Base-by-base conservation (phyloP, 1,140 invertebrate genomes). In the Probaryconus sp. region DNA sequence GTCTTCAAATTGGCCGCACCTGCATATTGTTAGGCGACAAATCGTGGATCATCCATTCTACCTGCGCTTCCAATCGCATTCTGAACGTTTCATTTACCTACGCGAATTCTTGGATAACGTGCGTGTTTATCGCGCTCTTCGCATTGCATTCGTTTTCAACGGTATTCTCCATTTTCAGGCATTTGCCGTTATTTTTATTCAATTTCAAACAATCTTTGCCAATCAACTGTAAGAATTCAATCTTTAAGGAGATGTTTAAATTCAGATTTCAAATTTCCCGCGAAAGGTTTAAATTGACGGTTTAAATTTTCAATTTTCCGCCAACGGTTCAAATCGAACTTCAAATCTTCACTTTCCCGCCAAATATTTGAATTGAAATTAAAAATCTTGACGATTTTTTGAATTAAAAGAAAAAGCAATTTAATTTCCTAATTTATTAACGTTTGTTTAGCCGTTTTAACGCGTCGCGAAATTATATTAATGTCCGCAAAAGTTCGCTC, bases 21-120 rank as follows among this genome's bases (percentile, higher is more conserved):
- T 69, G 47, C 40, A 69, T 47, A 69, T 61, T 69, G 65, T 69
- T 69, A 24, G 33, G 24, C 43, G 50, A 58, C 42, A 20, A 51
- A 58, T 31, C 35, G 10, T 50, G 51, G 42, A 56, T 48, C 48
- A 65, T 65, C 61, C 21, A 30, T 47, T n/a, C n/a, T n/a, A n/a
- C n/a, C n/a, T n/a, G n/a, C n/a, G n/a, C n/a, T n/a, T n/a, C n/a
- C n/a, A 65, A 47, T 65, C 16, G 9, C 48, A 47, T 47, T 55
- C 40, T 26, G 20, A 53, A 37, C 37, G 35, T 37, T 51, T 43
- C 33, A 20, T 56, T 56, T 55, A 43, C 16, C 21, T 53, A 53
- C 33, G 35, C 35, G 11, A 24, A 37, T 20, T 14, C 4, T 11
- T n/a, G n/a, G n/a, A n/a, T n/a, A n/a, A n/a, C 20, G 20, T n/a